Base-by-base conservation (phyloP, 2,797 vertebrate species). In the Phalanger gymnotis region DNA sequence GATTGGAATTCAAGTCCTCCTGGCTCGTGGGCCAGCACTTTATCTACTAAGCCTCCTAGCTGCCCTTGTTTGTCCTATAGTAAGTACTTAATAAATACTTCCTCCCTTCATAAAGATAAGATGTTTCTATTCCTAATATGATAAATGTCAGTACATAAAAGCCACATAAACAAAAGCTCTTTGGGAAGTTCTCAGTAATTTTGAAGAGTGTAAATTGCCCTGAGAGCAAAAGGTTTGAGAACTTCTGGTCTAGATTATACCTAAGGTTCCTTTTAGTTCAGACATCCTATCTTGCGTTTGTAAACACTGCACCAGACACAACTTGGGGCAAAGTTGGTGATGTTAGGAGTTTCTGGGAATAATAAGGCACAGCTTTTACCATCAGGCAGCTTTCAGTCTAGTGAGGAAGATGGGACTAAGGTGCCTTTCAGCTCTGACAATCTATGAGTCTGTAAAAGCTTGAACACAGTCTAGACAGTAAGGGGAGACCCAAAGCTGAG, bases 381-480 rank as follows among this genome's bases (percentile, higher is more conserved):
- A 5, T 66, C 34, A n/a, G 14, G 14, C 34, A 19, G 14, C 4
- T 66, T 66, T n/a, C 5, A 66, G 34, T 73, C 34, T 19, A 19
- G 5, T 22, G 61, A 28, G 34, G 16, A 40, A 73, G 34, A 40
- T 66, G 31, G 31, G 58, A 14, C 31, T 73, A 73, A 73, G 61
- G 61, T 73, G 2, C n/a, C n/a, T 73, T 73, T n/a, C 34, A 40
- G 14, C 16, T 73, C 34, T 22, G 14, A n/a, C 61, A 73, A 7
- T 19, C 61, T 19, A 14, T 14, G 34, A 19, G 16, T 73, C n/a
- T 73, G 0, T 73, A 40, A 22, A 40, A 19, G 16, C n/a, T 16
- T 14, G 3, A 52, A 58, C 1, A 1, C 0, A 1, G 28, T 55
- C 0, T 2, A 16, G 53, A 87, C 3, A n/a, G 12, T 2, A 73